Evolutionary conservation across 2,888 invertebrate species (phyloP).

Genomic region (Atethmia centrago): DNA sequence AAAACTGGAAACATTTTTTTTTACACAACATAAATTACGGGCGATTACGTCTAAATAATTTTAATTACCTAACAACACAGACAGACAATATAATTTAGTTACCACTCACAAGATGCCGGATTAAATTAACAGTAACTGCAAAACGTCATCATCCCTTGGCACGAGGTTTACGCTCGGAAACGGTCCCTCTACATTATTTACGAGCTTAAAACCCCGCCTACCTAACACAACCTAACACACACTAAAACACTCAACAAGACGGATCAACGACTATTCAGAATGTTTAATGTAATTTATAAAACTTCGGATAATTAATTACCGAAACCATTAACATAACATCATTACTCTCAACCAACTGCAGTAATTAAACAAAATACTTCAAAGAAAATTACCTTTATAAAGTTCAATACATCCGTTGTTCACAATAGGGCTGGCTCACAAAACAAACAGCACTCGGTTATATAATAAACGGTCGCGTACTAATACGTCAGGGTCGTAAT

Average conservation of each 20-base stretch:
- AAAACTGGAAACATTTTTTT: not conserved
- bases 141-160: constrained; percentile 49
- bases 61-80: not conserved
- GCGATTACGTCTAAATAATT: not conserved
- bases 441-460: constrained; percentile 86
- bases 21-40: not conserved
- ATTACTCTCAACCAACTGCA: constrained; percentile 26
- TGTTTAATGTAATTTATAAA: constrained; percentile 45
- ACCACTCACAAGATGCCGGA: constrained; percentile 15
- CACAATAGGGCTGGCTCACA: constrained; percentile 76
- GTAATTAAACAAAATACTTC: constrained; percentile 40
- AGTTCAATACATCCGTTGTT: constrained; percentile 72
- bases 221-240: constrained; percentile 47
- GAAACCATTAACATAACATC: constrained; percentile 22
- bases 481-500: constrained; percentile 76
- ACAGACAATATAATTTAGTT: constrained; percentile 16
- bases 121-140: constrained; percentile 54
- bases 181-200: constrained; percentile 61
- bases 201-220: constrained; percentile 50
- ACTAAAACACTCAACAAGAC: constrained; percentile 47
- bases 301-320: constrained; percentile 48
- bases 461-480: constrained; percentile 84
- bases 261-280: constrained; percentile 35
- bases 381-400: constrained; percentile 70
- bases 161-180: constrained; percentile 40